Evolutionary conservation across 1,140 invertebrate species (phyloP).

Genomic region (Cotesia chilonis): DNA sequence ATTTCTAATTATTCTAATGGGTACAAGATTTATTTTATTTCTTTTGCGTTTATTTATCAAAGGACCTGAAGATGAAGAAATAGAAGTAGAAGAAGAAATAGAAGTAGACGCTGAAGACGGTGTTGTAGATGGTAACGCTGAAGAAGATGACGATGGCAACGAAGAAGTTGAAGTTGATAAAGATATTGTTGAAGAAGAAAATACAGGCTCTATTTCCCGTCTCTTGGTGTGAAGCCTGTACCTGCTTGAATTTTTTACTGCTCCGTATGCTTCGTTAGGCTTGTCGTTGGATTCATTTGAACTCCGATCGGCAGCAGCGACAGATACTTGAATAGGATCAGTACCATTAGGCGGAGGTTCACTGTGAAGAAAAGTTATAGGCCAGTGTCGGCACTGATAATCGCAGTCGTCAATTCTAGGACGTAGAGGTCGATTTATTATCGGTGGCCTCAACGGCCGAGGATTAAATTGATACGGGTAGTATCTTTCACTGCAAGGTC

Average conservation of each 20-base stretch:
- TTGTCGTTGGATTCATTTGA: constrained; percentile 1
- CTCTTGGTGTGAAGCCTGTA: neutral
- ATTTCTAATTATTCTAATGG: constrained; percentile 13
- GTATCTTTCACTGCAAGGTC: constrained; percentile 83
- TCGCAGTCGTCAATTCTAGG: constrained; percentile 27
- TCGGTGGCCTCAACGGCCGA: constrained; percentile 8
- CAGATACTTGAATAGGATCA: constrained; percentile 38
- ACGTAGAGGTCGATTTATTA: constrained; percentile 20
- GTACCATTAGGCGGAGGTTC: constrained; percentile 69
- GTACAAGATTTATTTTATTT: neutral
- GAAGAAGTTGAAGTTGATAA: neutral
- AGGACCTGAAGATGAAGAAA: too few species aligned
- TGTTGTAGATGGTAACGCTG: too few species aligned
- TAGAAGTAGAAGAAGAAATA: too few species aligned
- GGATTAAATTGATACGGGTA: constrained; percentile 68
- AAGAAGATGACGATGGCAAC: neutral
- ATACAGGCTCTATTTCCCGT: neutral
- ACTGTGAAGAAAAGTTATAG: constrained; percentile 73
- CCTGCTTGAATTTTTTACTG: too few species aligned
- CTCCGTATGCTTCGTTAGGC: too few species aligned
- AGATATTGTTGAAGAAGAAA: neutral
- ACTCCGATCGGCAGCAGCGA: constrained; percentile 20
- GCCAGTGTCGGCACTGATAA: constrained; percentile 68
- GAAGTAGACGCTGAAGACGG: too few species aligned
- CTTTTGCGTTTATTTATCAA: neutral